phyloP scores from a whole-genome alignment of 2,113 vertebrate species.

The Leptobrachium ailaonicum region DNA sequence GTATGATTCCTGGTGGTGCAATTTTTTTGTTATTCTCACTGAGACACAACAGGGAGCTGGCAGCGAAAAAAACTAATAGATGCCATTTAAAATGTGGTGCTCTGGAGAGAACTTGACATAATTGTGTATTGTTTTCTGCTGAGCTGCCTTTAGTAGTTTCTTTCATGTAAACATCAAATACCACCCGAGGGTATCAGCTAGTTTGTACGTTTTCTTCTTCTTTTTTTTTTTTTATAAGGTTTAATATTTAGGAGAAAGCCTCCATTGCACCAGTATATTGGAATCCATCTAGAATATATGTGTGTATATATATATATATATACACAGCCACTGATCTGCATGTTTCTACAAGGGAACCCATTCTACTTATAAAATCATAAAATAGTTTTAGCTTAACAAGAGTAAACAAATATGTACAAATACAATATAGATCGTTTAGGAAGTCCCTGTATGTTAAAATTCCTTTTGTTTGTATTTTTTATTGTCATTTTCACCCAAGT shows the following conservation, averaged over 20 bases:
- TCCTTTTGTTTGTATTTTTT: slow-evolving; percentile 71
- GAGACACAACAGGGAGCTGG: neutral
- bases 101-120: slow-evolving; percentile 47
- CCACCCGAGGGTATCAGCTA: slow-evolving; percentile 66
- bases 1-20: neutral
- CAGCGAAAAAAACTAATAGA: neutral
- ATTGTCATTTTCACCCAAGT: slow-evolving; percentile 4
- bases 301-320: slow-evolving; percentile 68
- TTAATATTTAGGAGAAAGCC: slow-evolving; percentile 76
- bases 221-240: slow-evolving; percentile 77
- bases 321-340: slow-evolving; percentile 43
- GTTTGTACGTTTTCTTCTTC: slow-evolving; percentile 58
- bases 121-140: slow-evolving; percentile 74
- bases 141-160: slow-evolving; percentile 74
- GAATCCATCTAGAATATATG: slow-evolving; percentile 54
- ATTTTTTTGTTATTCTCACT: neutral
- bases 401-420: slow-evolving; percentile 85
- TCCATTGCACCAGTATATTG: slow-evolving; percentile 53
- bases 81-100: neutral
- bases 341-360: slow-evolving; percentile 64
- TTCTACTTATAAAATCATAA: slow-evolving; percentile 91
- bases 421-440: slow-evolving; percentile 77
- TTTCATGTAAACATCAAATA: slow-evolving; percentile 70
- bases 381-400: slow-evolving; percentile 79
- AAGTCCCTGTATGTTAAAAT: slow-evolving; percentile 82